A percentile compares a stretch with the other conserved stretches of the same genome.
Conservation (phyloP, 2,888 invertebrate species). For the Dendrolimus pini region DNA sequence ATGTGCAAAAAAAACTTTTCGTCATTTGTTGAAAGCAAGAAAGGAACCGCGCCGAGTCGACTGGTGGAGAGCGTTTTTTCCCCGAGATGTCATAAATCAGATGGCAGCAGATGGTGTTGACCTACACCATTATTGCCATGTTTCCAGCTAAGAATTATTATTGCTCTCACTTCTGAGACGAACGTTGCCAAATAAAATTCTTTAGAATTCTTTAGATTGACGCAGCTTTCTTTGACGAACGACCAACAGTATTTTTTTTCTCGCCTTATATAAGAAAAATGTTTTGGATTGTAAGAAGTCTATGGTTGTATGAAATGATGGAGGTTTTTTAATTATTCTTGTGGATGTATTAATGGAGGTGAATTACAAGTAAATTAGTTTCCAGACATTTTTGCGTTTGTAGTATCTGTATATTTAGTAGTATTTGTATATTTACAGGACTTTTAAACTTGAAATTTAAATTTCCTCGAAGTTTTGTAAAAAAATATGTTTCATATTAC, state of each 20-base stretch:
- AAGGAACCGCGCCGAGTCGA: conserved; percentile 33
- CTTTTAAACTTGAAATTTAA: too few species aligned
- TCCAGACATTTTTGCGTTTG: too few species aligned
- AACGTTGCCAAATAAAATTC: conserved; percentile 36
- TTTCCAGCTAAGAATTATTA: conserved; percentile 62
- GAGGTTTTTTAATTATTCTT: too few species aligned
- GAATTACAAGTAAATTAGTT: too few species aligned
- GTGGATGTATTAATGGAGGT: too few species aligned
- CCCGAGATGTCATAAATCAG: conserved; percentile 64
- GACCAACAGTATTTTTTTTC: background rate
- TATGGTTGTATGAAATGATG: too few species aligned
- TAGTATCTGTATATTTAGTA: too few species aligned
- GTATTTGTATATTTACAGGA: too few species aligned
- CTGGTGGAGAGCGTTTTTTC: conserved; percentile 45
- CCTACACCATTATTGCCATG: conserved; percentile 66
- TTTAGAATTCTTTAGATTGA: conserved; percentile 19
- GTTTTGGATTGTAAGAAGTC: background rate
- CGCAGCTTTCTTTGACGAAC: conserved; percentile 5
- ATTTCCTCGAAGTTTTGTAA: too few species aligned
- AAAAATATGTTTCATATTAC: too few species aligned
- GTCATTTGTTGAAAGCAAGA: conserved; percentile 46
- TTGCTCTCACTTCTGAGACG: conserved; percentile 37
- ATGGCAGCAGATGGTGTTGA: conserved; percentile 66
- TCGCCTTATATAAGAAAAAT: background rate
- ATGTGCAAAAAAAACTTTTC: conserved; percentile 53